These are phyloP conservation scores for Hyperoplus immaculatus DNA, from an alignment of 2,797 vertebrate species.

Conservation along the genomic window DNA sequence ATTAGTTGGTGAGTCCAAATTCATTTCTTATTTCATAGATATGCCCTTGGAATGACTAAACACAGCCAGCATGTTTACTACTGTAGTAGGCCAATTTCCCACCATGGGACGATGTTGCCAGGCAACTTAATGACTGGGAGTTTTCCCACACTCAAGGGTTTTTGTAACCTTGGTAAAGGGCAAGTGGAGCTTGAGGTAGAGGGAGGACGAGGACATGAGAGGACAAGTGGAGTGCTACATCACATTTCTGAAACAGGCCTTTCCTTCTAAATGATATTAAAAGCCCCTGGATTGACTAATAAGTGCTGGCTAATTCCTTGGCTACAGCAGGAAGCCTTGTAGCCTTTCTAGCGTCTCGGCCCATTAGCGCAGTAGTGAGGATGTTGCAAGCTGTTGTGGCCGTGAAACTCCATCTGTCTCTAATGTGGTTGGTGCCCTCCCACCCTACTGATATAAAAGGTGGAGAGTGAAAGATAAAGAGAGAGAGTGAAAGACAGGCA, in stretches of 20 bases:
- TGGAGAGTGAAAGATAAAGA: constrained; percentile 21
- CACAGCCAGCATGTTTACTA: constrained; percentile 55
- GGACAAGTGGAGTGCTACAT: constrained; percentile 32
- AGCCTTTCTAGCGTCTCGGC: constrained; percentile 46
- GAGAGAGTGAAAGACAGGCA: constrained; percentile 13
- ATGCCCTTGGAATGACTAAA: constrained; percentile 30
- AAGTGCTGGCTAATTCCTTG: constrained; percentile 55
- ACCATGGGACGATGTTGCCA: constrained; percentile 57
- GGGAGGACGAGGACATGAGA: neutral
- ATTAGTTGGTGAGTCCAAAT: neutral
- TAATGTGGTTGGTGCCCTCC: constrained; percentile 67
- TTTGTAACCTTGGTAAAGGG: constrained; percentile 58
- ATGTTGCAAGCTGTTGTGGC: constrained; percentile 78
- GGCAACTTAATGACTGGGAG: constrained; percentile 60
- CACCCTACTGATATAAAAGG: constrained; percentile 47
- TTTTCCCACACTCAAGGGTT: constrained; percentile 65
- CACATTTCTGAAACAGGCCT: constrained; percentile 46
- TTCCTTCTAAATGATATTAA: constrained; percentile 52
- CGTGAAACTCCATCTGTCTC: constrained; percentile 75
- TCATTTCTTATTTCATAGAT: constrained; percentile 1
- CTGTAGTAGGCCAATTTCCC: constrained; percentile 28
- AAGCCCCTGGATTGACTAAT: constrained; percentile 61
- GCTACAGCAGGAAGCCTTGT: constrained; percentile 52
- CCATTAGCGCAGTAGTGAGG: constrained; percentile 70
- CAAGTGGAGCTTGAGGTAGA: constrained; percentile 37